Evolutionary conservation across 2,797 vertebrate genomes (phyloP), one percentile per base, ranked within the genome.

Genomic region (Notamacropus eugenii): DNA sequence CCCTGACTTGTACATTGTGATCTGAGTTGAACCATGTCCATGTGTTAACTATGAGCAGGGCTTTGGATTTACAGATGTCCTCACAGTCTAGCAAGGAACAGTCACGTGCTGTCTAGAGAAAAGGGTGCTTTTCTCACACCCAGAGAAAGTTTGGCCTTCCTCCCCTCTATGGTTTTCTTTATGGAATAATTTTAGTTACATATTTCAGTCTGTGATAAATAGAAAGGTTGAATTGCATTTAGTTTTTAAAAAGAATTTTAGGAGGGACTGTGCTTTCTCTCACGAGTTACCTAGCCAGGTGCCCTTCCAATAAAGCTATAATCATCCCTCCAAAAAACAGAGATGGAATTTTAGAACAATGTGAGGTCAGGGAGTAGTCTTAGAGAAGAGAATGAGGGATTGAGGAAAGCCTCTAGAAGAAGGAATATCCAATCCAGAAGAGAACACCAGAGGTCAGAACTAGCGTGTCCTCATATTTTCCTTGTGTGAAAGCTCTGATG

Each of bases 271-370:
- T 95, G 87, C 46, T 95, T 96, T 52, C 62, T 95, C n/a, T 56
- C 67, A 9, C 93, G 91, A 94, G 93, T 29, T 95, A 82, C 93
- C 40, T 93, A 90, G 95, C 96, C 27, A 95, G 90, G 67, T 19
- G 54, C 16, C 54, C 27, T 96, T 93, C 95, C 91, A 97, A 96
- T 98, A 97, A 98, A 97, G 91, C 59, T 97, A 92, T 94, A 82
- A 96, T 91, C 95, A 93, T 94, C 13, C 93, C 67, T 90, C 3
- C 29, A 24, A 52, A 52, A 52, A 52, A 52, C 1, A 46, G 46
- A 2, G 50, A 52, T 52, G 50, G 50, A 52, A 52, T 52, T 52
- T 52, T 52, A 52, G 50, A 52, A 52, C 50, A 52, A 52, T 52
- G 50, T 52, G 50, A 52, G 50, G 50, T 52, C 50, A 52, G 50